Percentiles rank a stretch among this genome's conserved stretches.
Evolutionary conservation across 2,113 vertebrate genomes (phyloP).

Genomic region (Polypterus senegalus): DNA sequence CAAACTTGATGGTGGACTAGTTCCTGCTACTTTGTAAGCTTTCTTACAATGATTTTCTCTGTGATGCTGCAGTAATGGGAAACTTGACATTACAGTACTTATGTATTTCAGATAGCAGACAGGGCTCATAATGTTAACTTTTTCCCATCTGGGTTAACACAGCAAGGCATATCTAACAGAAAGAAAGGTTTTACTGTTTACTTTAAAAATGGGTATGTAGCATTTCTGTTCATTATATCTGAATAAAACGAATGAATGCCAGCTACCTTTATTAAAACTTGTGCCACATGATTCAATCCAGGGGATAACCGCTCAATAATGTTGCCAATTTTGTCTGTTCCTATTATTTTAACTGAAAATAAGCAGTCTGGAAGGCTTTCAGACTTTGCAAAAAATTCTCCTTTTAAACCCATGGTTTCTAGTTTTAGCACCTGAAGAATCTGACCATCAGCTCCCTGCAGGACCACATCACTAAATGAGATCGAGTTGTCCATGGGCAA

Average conservation of each 20-base stretch:
- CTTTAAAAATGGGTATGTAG: too few species aligned
- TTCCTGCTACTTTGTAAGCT: too few species aligned
- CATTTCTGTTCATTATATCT: accelerated
- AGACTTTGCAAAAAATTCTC: constrained; percentile 44
- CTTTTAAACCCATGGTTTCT: constrained; percentile 32
- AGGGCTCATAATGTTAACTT: too few species aligned
- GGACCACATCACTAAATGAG: constrained; percentile 42
- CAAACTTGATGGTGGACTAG: too few species aligned
- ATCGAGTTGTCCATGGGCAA: constrained; percentile 23
- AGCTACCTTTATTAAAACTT: constrained; percentile 46
- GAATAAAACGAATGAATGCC: too few species aligned
- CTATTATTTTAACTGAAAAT: constrained; percentile 42
- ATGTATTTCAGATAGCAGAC: too few species aligned
- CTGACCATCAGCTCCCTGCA: constrained; percentile 40
- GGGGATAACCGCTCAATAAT: constrained; percentile 45
- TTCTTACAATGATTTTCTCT: too few species aligned
- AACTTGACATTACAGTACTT: too few species aligned
- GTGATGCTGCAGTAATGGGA: too few species aligned
- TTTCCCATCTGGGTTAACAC: too few species aligned
- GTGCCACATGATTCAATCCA: constrained; percentile 46
- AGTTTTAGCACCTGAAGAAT: constrained; percentile 35
- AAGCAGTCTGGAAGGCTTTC: constrained; percentile 38
- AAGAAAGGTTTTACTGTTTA: too few species aligned
- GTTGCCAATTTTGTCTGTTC: constrained; percentile 38
- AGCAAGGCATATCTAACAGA: too few species aligned